Conservation (phyloP, 1,140 invertebrate species). For the Caerostris darwini region DNA sequence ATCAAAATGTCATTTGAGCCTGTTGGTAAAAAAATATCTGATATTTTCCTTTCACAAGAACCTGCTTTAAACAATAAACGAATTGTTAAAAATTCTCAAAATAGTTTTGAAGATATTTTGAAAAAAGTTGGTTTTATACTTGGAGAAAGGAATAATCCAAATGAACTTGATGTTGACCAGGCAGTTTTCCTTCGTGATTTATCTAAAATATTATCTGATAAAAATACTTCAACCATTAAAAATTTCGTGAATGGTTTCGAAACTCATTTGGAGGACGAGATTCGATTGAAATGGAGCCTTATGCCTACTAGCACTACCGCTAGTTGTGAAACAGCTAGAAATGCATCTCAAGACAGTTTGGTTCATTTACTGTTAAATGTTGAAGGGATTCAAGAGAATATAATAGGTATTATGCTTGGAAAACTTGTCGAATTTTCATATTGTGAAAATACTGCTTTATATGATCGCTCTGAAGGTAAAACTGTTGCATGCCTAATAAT, state of each 20-base stretch:
- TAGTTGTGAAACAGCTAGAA: constrained; percentile 69
- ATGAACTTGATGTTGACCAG: constrained; percentile 75
- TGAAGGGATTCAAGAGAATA: constrained; percentile 73
- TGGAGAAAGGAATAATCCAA: constrained; percentile 63
- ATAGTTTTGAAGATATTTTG: constrained; percentile 36
- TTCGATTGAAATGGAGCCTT: constrained; percentile 72
- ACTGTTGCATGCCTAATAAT: constrained; percentile 70
- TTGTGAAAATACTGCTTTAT: constrained; percentile 64
- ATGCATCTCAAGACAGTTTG: constrained; percentile 73
- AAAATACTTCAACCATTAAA: neutral
- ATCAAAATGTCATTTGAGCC: constrained; percentile 24
- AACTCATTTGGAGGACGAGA: constrained; percentile 68
- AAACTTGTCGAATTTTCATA: constrained; percentile 73
- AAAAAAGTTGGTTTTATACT: constrained; percentile 45
- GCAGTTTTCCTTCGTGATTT: constrained; percentile 62
- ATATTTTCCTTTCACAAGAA: constrained; percentile 66
- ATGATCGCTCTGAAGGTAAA: constrained; percentile 58
- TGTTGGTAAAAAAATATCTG: constrained; percentile 60
- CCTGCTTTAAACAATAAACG: constrained; percentile 44
- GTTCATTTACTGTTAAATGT: constrained; percentile 65
- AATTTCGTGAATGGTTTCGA: constrained; percentile 55
- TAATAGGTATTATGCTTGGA: constrained; percentile 54
- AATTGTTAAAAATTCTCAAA: neutral
- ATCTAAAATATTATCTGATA: constrained; percentile 37
- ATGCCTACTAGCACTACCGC: constrained; percentile 67